phyloP scores from a whole-genome alignment of 2,113 vertebrate species.

The Salminus brasiliensis region DNA sequence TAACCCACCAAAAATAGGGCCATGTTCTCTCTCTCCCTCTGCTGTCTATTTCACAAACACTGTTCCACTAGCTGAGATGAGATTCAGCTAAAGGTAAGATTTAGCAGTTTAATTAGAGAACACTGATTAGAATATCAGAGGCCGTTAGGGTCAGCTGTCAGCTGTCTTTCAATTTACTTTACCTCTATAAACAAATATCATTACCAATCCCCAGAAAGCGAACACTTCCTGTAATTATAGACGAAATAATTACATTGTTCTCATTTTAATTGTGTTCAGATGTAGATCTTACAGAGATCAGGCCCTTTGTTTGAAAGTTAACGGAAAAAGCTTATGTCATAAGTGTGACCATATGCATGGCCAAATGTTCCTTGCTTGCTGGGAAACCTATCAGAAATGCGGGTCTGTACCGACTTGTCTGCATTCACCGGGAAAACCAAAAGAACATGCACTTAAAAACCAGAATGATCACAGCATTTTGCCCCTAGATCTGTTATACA shows the following conservation, averaged over 20 bases:
- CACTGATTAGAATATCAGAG: background rate
- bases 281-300: background rate
- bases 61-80: background rate
- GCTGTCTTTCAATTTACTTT: background rate
- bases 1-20: no score
- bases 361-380: background rate
- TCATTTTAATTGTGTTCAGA: conserved; percentile 16
- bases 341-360: conserved; percentile 25
- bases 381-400: background rate
- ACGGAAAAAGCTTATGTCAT: background rate
- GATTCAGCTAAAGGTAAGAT: background rate
- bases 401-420: background rate
- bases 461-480: background rate
- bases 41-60: background rate
- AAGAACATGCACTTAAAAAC: background rate
- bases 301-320: conserved; percentile 1
- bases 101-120: background rate
- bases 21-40: background rate
- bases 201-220: background rate
- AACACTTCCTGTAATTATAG: conserved; percentile 8
- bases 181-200: background rate
- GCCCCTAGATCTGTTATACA: background rate
- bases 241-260: background rate
- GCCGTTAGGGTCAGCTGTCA: background rate
- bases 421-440: conserved; percentile 5